Evolutionary conservation across 2,888 invertebrate genomes (phyloP).

Genomic region (Poecilus cupreus): DNA sequence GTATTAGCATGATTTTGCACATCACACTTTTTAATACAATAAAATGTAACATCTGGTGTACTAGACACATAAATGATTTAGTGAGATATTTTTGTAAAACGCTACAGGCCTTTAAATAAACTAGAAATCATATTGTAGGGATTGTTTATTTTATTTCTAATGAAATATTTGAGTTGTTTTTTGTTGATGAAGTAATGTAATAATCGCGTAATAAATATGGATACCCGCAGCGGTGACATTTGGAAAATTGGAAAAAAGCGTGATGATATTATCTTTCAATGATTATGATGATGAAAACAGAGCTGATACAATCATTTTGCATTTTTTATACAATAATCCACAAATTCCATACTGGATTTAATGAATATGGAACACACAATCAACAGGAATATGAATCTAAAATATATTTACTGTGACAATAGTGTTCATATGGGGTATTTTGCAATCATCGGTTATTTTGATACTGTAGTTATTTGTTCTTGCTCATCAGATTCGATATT

Average conservation of each 20-base stretch:
- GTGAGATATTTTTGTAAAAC: too few relatives aligned
- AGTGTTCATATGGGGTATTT: slow-evolving; percentile 6
- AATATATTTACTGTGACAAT: not conserved
- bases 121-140: too few relatives aligned
- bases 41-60: too few relatives aligned
- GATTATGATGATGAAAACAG: slow-evolving; percentile 8
- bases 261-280: not conserved
- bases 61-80: too few relatives aligned
- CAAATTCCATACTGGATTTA: slow-evolving; percentile 22
- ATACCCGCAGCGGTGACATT: not conserved
- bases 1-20: too few relatives aligned
- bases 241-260: slow-evolving; percentile 5
- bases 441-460: slow-evolving; percentile 8
- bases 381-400: not conserved
- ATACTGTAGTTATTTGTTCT: not conserved
- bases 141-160: too few relatives aligned
- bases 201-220: not conserved
- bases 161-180: too few relatives aligned
- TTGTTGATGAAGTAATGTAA: too few relatives aligned
- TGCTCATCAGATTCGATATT: slow-evolving; percentile 24
- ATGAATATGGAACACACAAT: slow-evolving; percentile 31
- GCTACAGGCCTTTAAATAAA: too few relatives aligned
- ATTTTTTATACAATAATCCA: slow-evolving; percentile 22
- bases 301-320: slow-evolving; percentile 13
- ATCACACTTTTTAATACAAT: too few relatives aligned